Base-by-base conservation (phyloP, 2,113 vertebrate genomes). In the Rutilus rutilus region DNA sequence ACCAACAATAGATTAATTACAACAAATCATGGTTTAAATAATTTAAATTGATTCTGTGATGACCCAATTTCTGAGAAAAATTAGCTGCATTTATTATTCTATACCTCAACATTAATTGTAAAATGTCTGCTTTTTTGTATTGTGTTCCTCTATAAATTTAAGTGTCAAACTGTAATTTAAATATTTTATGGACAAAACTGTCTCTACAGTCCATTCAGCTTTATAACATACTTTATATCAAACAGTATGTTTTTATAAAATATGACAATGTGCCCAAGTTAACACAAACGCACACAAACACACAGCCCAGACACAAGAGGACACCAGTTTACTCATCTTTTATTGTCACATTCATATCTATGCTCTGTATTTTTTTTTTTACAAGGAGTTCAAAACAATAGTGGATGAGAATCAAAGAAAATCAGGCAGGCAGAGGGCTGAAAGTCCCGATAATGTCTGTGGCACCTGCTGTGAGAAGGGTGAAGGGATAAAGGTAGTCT, bases 311-410 rank as follows among this genome's bases (percentile, higher is more conserved):
- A 64, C 89, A 8, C 59, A 36, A 25, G 50, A 45, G 8, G 10
- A 23, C 23, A 33, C 93, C 90, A 15, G 36, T 94, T 94, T 93
- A 95, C 91, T 94, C 92, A 87, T 93, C 92, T 94, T 95, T 95
- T 95, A 95, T 94, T 95, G 94, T 94, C 94, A 95, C 95, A 95
- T 95, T 95, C 94, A 94, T 95, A 94, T 94, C 94, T 95, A 95
- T 95, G 93, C 92, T 94, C 93, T 94, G 94, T 94, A 94, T 94
- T 94, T 33, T 33, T 33, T 33, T 93, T 93, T 94, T 95, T 95
- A 95, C 95, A 95, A 93, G 92, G 92, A 95, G 92, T 94, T 95
- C 79, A 93, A 95, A 95, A 94, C 91, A 94, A 94, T 92, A 94
- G 92, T 94, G 93, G 92, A 94, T 94, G 93, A 93, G 89, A 93